Base-by-base conservation (phyloP, 2,113 vertebrate species). In the Capra hircus region DNA sequence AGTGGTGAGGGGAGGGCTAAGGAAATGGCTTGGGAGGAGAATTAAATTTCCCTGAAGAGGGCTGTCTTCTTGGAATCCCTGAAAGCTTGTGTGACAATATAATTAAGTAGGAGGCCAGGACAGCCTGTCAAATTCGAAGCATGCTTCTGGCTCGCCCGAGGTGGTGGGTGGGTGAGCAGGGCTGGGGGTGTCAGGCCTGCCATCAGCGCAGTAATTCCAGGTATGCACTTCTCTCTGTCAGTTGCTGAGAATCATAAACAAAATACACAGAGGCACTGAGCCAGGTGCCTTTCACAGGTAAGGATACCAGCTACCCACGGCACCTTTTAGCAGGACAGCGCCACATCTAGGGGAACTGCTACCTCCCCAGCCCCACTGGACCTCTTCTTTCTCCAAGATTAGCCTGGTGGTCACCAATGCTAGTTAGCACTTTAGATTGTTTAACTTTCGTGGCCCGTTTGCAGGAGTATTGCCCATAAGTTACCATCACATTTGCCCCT, bases 11-110 rank as follows among this genome's bases (percentile, higher is more conserved):
- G 83, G 90, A 77, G 90, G 50, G 30, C 83, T 83, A 1, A 80
- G 36, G 15, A 81, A 80, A n/a, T 74, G 40, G 77, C 64, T 59
- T 88, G 36, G 86, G 77, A 77, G 53, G 53, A 97, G 91, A 95
- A 91, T 83, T 85, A 19, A 33, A 60, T 86, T 87, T 95, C 90
- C 16, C 77, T 11, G 5, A 90, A 96, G 87, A 91, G 80, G 59
- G 60, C 59, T 96, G 36, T 88, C 89, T 50, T 85, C 88, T 80
- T 6, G 43, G 88, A 71, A 33, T 80, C 89, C 74, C 83, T 92
- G 62, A 91, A 95, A 94, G 95, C 94, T 84, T 43, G 25, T 40
- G 86, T 95, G 96, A 91, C 97, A 96, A 64, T 83, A 71, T 87
- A 88, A 95, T 95, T 89, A 97, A 94, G 95, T 55, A 78, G 94